Evolutionary conservation across 2,888 invertebrate genomes (phyloP).

Genomic region (Diaphora mendica): DNA sequence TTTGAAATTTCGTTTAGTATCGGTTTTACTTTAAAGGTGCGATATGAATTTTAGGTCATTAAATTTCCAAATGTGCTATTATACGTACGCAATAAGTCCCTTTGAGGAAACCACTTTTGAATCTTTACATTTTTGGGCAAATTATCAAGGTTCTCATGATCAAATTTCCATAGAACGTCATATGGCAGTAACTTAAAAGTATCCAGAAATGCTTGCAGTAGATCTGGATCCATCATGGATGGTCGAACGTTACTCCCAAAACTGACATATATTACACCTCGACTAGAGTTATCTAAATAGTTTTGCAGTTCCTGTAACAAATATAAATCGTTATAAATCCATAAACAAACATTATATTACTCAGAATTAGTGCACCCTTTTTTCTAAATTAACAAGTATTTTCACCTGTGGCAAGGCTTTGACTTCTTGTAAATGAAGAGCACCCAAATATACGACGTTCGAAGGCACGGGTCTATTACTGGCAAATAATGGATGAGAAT

Average conservation of each 20-base stretch:
- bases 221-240: constrained; percentile 23
- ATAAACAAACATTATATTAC: background rate
- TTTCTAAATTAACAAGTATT: background rate
- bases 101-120: background rate
- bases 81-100: constrained; percentile 6
- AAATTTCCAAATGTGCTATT: background rate
- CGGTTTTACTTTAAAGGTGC: too few relatives aligned
- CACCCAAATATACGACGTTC: constrained; percentile 53
- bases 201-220: background rate
- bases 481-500: constrained; percentile 51
- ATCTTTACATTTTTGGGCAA: constrained; percentile 33
- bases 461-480: constrained; percentile 59
- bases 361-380: background rate
- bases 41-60: background rate
- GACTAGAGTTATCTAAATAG: constrained; percentile 24
- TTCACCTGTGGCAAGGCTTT: constrained; percentile 54
- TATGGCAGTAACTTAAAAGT: background rate
- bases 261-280: constrained; percentile 37
- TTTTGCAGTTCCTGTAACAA: constrained; percentile 9
- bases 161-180: constrained; percentile 35
- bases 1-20: too few relatives aligned
- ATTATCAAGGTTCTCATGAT: constrained; percentile 28
- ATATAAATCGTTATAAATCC: background rate
- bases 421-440: constrained; percentile 49
- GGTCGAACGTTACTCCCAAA: constrained; percentile 35